These are phyloP conservation scores for Anorthoa munda DNA, from an alignment of 2,888 invertebrate genomes.

Conservation along the genomic window DNA sequence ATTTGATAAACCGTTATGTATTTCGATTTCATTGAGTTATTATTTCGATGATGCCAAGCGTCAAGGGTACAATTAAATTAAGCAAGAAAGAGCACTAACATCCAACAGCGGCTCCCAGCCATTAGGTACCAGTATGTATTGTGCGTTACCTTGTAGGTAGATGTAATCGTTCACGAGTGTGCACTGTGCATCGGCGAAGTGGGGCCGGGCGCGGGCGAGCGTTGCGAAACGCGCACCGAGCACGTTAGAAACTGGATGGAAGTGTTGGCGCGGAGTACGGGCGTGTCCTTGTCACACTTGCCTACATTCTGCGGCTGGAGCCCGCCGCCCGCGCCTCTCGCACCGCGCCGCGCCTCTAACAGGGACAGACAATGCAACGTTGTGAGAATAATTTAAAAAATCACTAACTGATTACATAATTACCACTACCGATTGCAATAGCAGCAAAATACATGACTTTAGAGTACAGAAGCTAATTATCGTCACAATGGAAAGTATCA, in stretches of 20 bases:
- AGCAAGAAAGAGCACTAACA: slow-evolving; percentile 22
- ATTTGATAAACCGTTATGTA: background rate
- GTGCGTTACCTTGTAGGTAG: slow-evolving; percentile 81
- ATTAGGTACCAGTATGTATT: slow-evolving; percentile 73
- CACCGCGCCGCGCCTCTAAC: slow-evolving; percentile 78
- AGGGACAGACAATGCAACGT: slow-evolving; percentile 87
- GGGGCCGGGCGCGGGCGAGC: slow-evolving; percentile 80
- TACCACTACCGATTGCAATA: slow-evolving; percentile 55
- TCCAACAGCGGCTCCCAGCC: slow-evolving; percentile 60
- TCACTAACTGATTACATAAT: slow-evolving; percentile 75
- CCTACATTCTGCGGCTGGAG: slow-evolving; percentile 89
- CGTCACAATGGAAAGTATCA: slow-evolving; percentile 43
- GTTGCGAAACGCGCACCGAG: slow-evolving; percentile 88
- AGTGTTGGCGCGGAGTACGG: slow-evolving; percentile 89
- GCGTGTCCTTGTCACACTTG: slow-evolving; percentile 91
- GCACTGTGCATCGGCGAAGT: slow-evolving; percentile 83
- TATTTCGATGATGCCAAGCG: slow-evolving; percentile 4
- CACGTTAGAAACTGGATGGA: slow-evolving; percentile 91
- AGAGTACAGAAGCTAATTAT: slow-evolving; percentile 10
- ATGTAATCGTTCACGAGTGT: slow-evolving; percentile 82
- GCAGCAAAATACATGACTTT: slow-evolving; percentile 45
- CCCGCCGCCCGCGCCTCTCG: slow-evolving; percentile 80
- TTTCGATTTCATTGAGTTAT: background rate
- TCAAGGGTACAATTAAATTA: slow-evolving; percentile 29
- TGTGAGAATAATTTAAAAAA: slow-evolving; percentile 83